Evolutionary conservation across 2,797 vertebrate species (phyloP), one percentile per base, ranked within the genome.

Genomic region (Crocodylus rhombifer): DNA sequence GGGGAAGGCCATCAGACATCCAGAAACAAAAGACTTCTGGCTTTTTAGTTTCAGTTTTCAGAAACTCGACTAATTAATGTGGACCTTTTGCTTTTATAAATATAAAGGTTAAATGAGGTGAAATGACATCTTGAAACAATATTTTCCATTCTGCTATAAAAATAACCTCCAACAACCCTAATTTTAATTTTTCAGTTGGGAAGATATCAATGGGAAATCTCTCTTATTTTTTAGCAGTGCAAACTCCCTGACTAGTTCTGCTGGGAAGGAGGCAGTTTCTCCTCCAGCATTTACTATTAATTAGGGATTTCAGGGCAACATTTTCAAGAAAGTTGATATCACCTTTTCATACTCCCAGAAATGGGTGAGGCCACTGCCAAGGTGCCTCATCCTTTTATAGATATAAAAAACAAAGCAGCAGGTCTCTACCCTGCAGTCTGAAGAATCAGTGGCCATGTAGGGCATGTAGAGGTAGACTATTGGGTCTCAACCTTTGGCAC

Each of bases 301-400:
- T 77, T 60, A 23, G 2, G 4, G 7, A n/a, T 80, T 36, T 26
- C 62, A 78, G 5, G 3, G 7, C 30, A n/a, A 25, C 10, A 17
- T 3, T 51, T 55, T 15, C 61, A 15, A 57, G 0, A 5, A 51
- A 0, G n/a, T 56, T 0, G 0, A 21, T 30, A 61, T 26, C 64
- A 8, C 30, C 71, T 56, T 74, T 1, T 62, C 80, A 42, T 8
- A 80, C 60, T 58, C 65, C 65, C 16, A 67, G 61, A 57, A 55
- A 30, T 63, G 74, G n/a, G 0, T 1, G 18, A 20, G 57, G 21
- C 20, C 5, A 62, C 21, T 58, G 62, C 56, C 28, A 30, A 79
- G 33, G 11, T 51, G 42, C n/a, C 23, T 58, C 25, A 8, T 4
- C 36, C n/a, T 30, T 84, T 64, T 42, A 30, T 60, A 77, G 9